A percentile compares a stretch with the other conserved stretches of the same genome.
phyloP scores from a whole-genome alignment of 1,140 invertebrate genomes.

The Cydia fagiglandana region DNA sequence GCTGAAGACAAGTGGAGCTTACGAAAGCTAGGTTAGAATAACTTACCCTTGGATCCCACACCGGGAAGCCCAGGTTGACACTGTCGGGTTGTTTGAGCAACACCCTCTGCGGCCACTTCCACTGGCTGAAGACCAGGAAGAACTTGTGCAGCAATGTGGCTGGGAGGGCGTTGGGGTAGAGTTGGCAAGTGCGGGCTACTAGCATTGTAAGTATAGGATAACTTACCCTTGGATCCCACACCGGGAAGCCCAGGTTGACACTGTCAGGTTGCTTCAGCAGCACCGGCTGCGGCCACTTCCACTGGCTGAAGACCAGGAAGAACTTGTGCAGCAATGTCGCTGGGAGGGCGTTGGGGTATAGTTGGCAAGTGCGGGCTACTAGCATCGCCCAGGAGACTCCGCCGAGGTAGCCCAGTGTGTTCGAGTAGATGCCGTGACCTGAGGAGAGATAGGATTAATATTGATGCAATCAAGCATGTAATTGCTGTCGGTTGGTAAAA shows the following conservation, averaged over 20 bases:
- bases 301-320: constrained; percentile 97
- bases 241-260: constrained; percentile 93
- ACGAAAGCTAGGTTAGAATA: too few species aligned
- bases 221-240: constrained; percentile 93
- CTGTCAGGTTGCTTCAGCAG: constrained; percentile 94
- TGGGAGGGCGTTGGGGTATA: constrained; percentile 98
- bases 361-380: constrained; percentile 97
- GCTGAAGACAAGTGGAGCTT: too few species aligned
- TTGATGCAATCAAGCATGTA: too few species aligned
- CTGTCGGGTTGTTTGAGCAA: constrained; percentile 94
- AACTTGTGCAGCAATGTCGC: constrained; percentile 98
- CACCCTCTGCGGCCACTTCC: constrained; percentile 99
- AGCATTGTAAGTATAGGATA: constrained; percentile 94
- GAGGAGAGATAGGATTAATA: constrained; percentile 47
- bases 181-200: constrained; percentile 97
- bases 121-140: constrained; percentile 97
- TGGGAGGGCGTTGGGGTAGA: constrained; percentile 98
- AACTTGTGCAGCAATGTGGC: constrained; percentile 98
- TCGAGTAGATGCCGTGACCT: constrained; percentile 98
- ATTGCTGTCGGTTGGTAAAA: too few species aligned
- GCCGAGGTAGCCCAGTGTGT: constrained; percentile 97
- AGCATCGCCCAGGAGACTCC: constrained; percentile 99
- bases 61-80: constrained; percentile 93
- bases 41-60: constrained; percentile 93
- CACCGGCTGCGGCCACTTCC: constrained; percentile 99